Percentiles rank a stretch among this genome's conserved stretches.
Evolutionary conservation across 2,888 invertebrate genomes (phyloP).

Genomic region (Agrotis clavis): DNA sequence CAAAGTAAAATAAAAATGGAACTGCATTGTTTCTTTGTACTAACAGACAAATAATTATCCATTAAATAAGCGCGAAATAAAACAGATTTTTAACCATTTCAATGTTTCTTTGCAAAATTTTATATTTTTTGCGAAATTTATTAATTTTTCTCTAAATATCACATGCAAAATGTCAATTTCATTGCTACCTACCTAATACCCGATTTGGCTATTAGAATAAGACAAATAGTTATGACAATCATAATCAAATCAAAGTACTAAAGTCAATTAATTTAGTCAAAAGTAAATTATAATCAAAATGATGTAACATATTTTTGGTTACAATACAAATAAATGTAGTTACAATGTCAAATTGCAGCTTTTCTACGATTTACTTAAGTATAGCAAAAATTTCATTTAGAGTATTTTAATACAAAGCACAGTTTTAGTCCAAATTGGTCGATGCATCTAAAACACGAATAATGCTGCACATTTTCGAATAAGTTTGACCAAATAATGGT

Average conservation of each 20-base stretch:
- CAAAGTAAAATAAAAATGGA: slow-evolving; percentile 26
- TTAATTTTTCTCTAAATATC: slow-evolving; percentile 38
- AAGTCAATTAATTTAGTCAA: slow-evolving; percentile 27
- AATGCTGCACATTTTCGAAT: slow-evolving; percentile 14
- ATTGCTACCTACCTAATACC: slow-evolving; percentile 59
- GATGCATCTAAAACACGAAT: slow-evolving; percentile 22
- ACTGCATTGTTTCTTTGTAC: background rate
- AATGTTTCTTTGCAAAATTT: slow-evolving; percentile 35
- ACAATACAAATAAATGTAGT: background rate
- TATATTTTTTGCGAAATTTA: slow-evolving; percentile 40
- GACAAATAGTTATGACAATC: slow-evolving; percentile 60
- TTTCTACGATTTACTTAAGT: too few relatives aligned
- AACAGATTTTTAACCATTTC: slow-evolving; percentile 33
- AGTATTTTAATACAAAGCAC: slow-evolving; percentile 41
- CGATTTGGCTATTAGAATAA: slow-evolving; percentile 51
- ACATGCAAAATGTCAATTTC: slow-evolving; percentile 58
- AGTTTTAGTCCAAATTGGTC: slow-evolving; percentile 27
- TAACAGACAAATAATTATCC: slow-evolving; percentile 10
- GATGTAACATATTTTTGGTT: background rate
- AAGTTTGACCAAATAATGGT: slow-evolving; percentile 36
- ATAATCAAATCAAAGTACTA: slow-evolving; percentile 13
- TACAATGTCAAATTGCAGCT: slow-evolving; percentile 19
- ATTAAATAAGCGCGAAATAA: slow-evolving; percentile 1
- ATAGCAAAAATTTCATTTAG: slow-evolving; percentile 29
- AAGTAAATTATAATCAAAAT: slow-evolving; percentile 6